phyloP scores from a whole-genome alignment of 1,140 invertebrate genomes.

The Heliconius eleuchia region DNA sequence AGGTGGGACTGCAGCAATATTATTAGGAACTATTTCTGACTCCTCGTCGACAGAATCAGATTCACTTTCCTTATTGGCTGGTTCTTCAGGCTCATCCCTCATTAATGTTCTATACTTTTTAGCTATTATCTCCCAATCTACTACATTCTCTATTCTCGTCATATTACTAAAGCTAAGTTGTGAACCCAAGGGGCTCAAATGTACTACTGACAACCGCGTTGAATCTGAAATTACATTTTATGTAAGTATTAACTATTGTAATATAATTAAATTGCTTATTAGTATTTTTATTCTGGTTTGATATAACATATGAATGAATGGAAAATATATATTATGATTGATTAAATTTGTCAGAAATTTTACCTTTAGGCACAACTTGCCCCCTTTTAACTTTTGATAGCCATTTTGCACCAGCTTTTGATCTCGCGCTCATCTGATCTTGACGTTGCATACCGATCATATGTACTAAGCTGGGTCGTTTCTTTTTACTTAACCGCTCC shows the following conservation, averaged over 20 bases:
- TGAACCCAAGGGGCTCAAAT: conserved; percentile 90
- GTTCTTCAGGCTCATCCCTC: conserved; percentile 84
- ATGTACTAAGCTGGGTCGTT: conserved; percentile 90
- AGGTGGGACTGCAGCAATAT: conserved; percentile 60
- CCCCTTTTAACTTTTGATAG: conserved; percentile 91
- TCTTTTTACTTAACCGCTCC: conserved; percentile 86
- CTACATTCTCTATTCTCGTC: conserved; percentile 92
- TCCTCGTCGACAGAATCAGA: conserved; percentile 72
- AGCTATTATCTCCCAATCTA: conserved; percentile 94
- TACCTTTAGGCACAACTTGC: conserved; percentile 88
- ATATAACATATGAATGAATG: neutral
- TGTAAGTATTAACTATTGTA: neutral
- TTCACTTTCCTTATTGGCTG: conserved; percentile 80
- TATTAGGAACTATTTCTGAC: conserved; percentile 74
- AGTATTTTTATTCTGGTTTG: neutral
- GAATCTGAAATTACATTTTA: conserved; percentile 82
- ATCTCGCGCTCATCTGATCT: conserved; percentile 87
- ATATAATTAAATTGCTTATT: neutral
- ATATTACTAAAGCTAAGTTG: conserved; percentile 89
- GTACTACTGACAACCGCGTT: conserved; percentile 87
- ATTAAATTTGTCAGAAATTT: neutral
- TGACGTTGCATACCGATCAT: conserved; percentile 88
- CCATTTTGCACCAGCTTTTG: conserved; percentile 93
- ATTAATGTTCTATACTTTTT: conserved; percentile 93
- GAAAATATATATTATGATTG: neutral